Evolutionary conservation across 2,888 invertebrate genomes (phyloP).

Genomic region (Trilocha varians): DNA sequence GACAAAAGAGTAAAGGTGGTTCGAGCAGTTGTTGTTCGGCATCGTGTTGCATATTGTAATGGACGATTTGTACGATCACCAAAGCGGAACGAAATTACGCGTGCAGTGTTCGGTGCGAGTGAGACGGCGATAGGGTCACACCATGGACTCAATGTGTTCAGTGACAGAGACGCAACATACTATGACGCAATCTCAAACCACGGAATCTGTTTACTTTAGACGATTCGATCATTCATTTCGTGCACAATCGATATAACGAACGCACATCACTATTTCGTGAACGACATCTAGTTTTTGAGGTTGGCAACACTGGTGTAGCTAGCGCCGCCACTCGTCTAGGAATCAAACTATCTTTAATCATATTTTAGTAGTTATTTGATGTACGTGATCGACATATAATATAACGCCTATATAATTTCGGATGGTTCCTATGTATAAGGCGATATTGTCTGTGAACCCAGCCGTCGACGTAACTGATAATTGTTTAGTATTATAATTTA

Average conservation of each 20-base stretch:
- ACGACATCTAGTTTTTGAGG: background rate
- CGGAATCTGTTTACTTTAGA: too few species aligned
- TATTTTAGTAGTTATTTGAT: constrained; percentile 35
- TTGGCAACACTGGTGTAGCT: constrained; percentile 3
- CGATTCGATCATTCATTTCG: background rate
- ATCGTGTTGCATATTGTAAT: constrained; percentile 95
- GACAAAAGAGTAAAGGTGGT: constrained; percentile 96
- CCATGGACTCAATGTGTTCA: constrained; percentile 59
- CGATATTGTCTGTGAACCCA: constrained; percentile 13
- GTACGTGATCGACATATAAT: constrained; percentile 10
- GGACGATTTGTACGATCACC: constrained; percentile 28
- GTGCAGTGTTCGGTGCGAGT: constrained; percentile 32
- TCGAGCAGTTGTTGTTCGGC: constrained; percentile 96
- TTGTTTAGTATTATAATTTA: constrained; percentile 55
- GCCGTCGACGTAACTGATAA: constrained; percentile 24
- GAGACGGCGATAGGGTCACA: constrained; percentile 34
- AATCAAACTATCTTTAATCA: constrained; percentile 42
- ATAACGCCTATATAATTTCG: constrained; percentile 1
- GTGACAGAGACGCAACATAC: constrained; percentile 44
- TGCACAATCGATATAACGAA: background rate
- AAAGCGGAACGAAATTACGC: constrained; percentile 28
- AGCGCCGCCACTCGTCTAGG: constrained; percentile 55
- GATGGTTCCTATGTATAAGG: constrained; percentile 4
- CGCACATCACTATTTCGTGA: background rate
- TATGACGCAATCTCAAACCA: too few species aligned